These are phyloP conservation scores for Melanotaenia maccullochi DNA, from an alignment of 2,797 vertebrate species.

Conservation along the genomic window DNA sequence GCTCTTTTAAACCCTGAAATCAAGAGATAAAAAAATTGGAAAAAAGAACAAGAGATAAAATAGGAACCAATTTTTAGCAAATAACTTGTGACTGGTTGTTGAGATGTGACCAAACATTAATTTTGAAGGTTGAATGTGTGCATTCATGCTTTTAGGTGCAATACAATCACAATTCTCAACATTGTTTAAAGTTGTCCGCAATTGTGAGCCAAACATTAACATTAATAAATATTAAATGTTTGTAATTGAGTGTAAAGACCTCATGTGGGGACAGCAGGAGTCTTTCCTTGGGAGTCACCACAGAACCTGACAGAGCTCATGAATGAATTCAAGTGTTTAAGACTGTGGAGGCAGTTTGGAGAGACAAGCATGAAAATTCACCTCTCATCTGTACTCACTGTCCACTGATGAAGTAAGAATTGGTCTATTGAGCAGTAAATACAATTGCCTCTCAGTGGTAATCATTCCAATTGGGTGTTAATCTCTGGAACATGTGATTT, in stretches of 20 bases:
- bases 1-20: conserved; percentile 44
- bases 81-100: conserved; percentile 4
- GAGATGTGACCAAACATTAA: background rate
- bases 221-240: conserved; percentile 20
- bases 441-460: conserved; percentile 66
- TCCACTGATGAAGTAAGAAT: conserved; percentile 60
- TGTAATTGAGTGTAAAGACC: conserved; percentile 29
- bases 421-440: conserved; percentile 76
- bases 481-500: conserved; percentile 76
- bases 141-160: background rate
- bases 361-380: conserved; percentile 37
- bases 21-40: conserved; percentile 27
- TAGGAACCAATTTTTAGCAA: conserved; percentile 6
- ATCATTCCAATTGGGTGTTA: conserved; percentile 69
- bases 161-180: background rate
- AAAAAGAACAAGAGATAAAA: conserved; percentile 17
- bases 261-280: conserved; percentile 57
- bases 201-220: conserved; percentile 1
- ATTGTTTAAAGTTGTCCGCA: background rate
- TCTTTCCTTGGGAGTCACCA: conserved; percentile 46
- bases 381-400: conserved; percentile 33
- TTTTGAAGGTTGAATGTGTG: background rate
- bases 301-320: conserved; percentile 64
- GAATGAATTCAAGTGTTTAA: conserved; percentile 66
- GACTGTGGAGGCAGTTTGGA: conserved; percentile 40